These are phyloP conservation scores for Lochmaea capreae DNA, from an alignment of 2,888 invertebrate species.

Conservation along the genomic window DNA sequence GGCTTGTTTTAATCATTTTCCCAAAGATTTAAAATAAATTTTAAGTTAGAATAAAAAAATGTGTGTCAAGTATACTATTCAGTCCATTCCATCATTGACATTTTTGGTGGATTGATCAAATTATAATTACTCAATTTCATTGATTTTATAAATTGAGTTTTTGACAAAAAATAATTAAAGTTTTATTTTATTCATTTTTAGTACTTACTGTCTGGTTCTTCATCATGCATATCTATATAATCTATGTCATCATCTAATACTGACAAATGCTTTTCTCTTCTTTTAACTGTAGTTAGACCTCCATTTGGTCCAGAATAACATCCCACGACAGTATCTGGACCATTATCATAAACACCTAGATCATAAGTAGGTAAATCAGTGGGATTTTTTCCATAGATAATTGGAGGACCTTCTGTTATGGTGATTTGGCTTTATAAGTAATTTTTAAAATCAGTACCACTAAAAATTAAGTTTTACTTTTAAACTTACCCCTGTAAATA, in stretches of 20 bases:
- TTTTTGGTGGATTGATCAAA: conserved; percentile 5
- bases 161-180: neutral
- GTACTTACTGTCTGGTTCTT: conserved; percentile 57
- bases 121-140: neutral
- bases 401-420: conserved; percentile 68
- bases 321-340: conserved; percentile 72
- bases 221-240: conserved; percentile 73
- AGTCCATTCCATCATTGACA: too few species aligned
- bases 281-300: conserved; percentile 80
- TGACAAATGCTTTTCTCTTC: conserved; percentile 74
- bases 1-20: too few species aligned
- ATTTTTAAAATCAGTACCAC: conserved; percentile 6
- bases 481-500: conserved; percentile 75
- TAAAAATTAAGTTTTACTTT: neutral
- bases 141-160: neutral
- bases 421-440: conserved; percentile 54
- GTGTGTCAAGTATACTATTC: too few species aligned
- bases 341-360: conserved; percentile 68
- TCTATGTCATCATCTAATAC: conserved; percentile 77
- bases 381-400: conserved; percentile 78
- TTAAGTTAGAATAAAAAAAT: too few species aligned
- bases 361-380: conserved; percentile 77
- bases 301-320: conserved; percentile 86
- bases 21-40: too few species aligned
- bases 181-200: conserved; percentile 19